Evolutionary conservation across 1,140 invertebrate genomes (phyloP).

Genomic region (Physella acuta): DNA sequence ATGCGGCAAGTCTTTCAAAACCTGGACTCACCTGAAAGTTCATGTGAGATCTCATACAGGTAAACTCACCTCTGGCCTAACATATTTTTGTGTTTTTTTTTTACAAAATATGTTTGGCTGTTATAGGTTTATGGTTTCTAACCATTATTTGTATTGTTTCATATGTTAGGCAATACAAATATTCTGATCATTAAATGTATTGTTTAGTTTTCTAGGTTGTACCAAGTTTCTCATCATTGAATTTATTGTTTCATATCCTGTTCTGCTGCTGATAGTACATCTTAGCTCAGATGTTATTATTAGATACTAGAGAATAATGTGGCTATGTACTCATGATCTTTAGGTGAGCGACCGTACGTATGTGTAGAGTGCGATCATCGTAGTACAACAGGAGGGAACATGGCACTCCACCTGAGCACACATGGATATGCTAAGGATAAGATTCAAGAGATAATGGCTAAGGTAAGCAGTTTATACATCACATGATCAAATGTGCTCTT

Average conservation of each 20-base stretch:
- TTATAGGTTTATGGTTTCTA: not conserved
- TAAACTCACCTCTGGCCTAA: too few species aligned
- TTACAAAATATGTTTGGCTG: not conserved
- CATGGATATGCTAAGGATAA: conserved; percentile 10
- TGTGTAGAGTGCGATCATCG: conserved; percentile 15
- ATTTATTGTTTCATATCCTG: not conserved
- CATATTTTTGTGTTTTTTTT: too few species aligned
- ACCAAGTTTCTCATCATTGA: not conserved
- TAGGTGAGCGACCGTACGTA: conserved; percentile 10
- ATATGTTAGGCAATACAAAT: not conserved
- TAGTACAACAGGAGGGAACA: conserved; percentile 21
- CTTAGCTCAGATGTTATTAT: not conserved
- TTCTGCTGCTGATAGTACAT: too few species aligned
- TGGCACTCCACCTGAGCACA: conserved; percentile 11
- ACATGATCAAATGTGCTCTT: not conserved
- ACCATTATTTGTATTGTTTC: not conserved
- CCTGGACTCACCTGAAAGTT: conserved; percentile 96
- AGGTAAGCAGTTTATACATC: conserved; percentile 1
- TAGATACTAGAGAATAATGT: not conserved
- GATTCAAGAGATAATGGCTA: conserved; percentile 4
- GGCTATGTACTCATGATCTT: not conserved
- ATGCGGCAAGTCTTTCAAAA: conserved; percentile 96
- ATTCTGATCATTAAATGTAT: not conserved
- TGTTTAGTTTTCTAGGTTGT: not conserved
- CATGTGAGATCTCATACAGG: conserved; percentile 97